Percentiles rank a stretch among this genome's conserved stretches.
Conservation (phyloP, 1,140 invertebrate species). For the Paramacrobiotus metropolitanus region DNA sequence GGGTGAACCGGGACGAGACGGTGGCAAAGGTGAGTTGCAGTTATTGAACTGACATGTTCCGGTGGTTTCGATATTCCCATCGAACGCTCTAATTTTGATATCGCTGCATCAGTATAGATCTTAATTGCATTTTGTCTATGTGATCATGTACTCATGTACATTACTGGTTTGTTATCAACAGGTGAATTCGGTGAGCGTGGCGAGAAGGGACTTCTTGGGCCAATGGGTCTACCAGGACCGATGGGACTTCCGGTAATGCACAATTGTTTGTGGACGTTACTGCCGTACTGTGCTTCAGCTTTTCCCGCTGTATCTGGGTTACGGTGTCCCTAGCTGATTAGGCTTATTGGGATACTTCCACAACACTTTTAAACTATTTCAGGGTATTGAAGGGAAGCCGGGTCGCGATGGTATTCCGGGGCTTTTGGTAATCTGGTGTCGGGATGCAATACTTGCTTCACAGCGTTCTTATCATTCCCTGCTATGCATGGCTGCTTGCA, state of each 20-base stretch:
- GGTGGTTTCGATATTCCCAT: too few species aligned
- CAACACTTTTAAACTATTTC: not conserved
- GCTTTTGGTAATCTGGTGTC: conserved; percentile 1
- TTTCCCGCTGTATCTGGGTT: not conserved
- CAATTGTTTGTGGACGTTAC: not conserved
- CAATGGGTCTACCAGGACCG: conserved; percentile 54
- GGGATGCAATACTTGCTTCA: not conserved
- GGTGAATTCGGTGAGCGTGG: not conserved
- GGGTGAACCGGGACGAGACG: conserved; percentile 57
- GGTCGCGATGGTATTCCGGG: not conserved
- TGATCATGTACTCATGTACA: not conserved
- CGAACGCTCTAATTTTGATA: too few species aligned
- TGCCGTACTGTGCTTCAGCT: not conserved
- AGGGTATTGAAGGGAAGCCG: not conserved
- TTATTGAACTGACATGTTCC: too few species aligned
- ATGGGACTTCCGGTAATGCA: conserved; percentile 73
- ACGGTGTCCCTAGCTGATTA: not conserved
- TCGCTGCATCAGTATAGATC: not conserved
- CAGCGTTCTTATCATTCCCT: too few species aligned
- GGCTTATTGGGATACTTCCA: too few species aligned
- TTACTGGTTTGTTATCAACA: not conserved
- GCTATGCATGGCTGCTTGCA: too few species aligned
- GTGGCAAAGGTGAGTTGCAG: conserved; percentile 41
- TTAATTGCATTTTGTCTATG: not conserved
- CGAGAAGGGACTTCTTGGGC: not conserved